Percentiles rank a stretch among this genome's conserved stretches.
Conservation (phyloP, 2,888 invertebrate genomes). For the Mactromeris polynyma region DNA sequence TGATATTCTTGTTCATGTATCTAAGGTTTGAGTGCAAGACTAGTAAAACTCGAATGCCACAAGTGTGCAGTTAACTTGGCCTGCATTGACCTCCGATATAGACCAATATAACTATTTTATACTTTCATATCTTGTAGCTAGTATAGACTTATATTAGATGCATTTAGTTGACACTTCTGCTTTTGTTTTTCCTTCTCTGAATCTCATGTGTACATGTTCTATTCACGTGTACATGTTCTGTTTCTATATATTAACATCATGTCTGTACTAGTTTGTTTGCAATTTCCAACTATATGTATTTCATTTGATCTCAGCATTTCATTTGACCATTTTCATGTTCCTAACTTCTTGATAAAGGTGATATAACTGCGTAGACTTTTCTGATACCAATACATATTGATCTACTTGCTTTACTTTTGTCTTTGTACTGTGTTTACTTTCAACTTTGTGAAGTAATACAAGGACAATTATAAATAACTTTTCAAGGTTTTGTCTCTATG, state of each 20-base stretch:
- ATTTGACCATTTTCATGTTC: not conserved
- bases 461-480: no score
- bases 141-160: not conserved
- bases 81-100: no score
- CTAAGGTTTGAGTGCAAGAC: not conserved
- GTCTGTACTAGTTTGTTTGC: no score
- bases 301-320: constrained; percentile 6
- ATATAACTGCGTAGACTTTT: no score
- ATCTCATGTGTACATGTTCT: not conserved
- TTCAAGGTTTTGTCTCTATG: no score
- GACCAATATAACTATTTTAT: not conserved
- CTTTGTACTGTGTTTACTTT: no score
- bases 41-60: not conserved
- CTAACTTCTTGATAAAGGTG: no score
- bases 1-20: not conserved
- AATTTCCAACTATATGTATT: not conserved
- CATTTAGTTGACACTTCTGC: not conserved
- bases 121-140: not conserved
- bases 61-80: no score
- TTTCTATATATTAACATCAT: not conserved
- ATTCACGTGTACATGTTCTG: not conserved
- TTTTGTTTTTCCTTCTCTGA: not conserved
- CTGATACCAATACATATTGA: no score
- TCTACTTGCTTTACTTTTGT: no score
- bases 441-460: no score